Conservation (phyloP, 1,140 invertebrate genomes). For the Meloidogyne exigua region DNA sequence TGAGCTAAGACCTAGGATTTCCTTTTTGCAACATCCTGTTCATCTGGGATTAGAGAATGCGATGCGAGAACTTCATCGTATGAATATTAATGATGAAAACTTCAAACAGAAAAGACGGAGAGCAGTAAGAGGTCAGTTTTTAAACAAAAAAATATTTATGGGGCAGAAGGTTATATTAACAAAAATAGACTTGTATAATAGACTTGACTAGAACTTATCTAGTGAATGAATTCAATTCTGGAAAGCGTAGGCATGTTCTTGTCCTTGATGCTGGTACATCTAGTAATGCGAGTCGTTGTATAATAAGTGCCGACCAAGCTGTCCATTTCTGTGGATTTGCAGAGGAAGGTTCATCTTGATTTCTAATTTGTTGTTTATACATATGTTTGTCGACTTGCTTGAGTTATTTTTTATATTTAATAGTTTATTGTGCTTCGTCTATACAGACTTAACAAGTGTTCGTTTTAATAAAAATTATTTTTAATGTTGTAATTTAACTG, state of each 20-base stretch:
- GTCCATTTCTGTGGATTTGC: slow-evolving; percentile 60
- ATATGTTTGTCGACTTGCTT: not conserved
- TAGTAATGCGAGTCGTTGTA: slow-evolving; percentile 48
- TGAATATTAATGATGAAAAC: not conserved
- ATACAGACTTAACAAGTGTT: too few species aligned
- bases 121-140: not conserved
- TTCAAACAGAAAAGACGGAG: not conserved
- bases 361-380: slow-evolving; percentile 3
- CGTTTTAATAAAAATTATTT: too few species aligned
- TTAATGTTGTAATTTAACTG: too few species aligned
- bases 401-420: not conserved
- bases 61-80: not conserved
- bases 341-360: slow-evolving; percentile 54
- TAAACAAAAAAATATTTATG: not conserved
- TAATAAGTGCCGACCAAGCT: slow-evolving; percentile 62
- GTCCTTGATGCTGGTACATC: slow-evolving; percentile 22
- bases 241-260: slow-evolving; percentile 16
- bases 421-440: too few species aligned
- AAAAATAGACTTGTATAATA: not conserved
- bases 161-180: not conserved
- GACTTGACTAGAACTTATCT: not conserved
- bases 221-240: not conserved
- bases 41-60: not conserved
- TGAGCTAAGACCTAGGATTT: not conserved
- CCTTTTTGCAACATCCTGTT: not conserved